Evolutionary conservation across 2,888 invertebrate species (phyloP).

Genomic region (Diploptera punctata): DNA sequence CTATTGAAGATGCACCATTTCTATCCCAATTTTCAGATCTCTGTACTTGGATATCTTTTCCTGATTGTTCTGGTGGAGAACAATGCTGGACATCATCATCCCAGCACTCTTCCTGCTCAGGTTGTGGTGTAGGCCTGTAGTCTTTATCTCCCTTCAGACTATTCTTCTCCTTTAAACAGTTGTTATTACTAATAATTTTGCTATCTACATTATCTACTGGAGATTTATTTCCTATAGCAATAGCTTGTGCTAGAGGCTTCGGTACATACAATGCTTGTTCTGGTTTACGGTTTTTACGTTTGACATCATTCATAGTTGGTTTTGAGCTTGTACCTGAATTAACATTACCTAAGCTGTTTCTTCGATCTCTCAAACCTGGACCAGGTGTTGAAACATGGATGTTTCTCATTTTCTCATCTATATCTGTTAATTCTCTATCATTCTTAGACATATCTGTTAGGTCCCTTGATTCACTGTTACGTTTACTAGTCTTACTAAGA

Average conservation of each 20-base stretch:
- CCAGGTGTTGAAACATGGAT: constrained; percentile 45
- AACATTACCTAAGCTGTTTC: constrained; percentile 38
- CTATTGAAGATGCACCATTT: constrained; percentile 20
- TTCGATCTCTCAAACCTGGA: constrained; percentile 44
- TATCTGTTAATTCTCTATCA: constrained; percentile 47
- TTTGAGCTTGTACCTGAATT: constrained; percentile 25
- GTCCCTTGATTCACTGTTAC: constrained; percentile 22
- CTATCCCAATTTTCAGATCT: constrained; percentile 23
- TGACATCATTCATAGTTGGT: constrained; percentile 36
- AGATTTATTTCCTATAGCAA: constrained; percentile 50
- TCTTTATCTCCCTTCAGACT: constrained; percentile 28
- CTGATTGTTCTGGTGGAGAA: not conserved
- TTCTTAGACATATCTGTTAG: constrained; percentile 1
- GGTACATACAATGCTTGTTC: constrained; percentile 63
- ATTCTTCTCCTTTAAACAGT: not conserved
- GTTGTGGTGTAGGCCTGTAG: constrained; percentile 14
- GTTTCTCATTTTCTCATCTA: constrained; percentile 50
- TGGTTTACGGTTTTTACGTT: constrained; percentile 59
- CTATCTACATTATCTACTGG: constrained; percentile 24
- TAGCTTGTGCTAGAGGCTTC: constrained; percentile 56
- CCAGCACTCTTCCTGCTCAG: constrained; percentile 38
- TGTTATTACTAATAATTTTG: constrained; percentile 13
- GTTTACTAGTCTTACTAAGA: constrained; percentile 28
- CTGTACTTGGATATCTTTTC: constrained; percentile 9
- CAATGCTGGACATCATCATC: constrained; percentile 28